Percentiles rank a stretch among this genome's conserved stretches.
Evolutionary conservation across 2,888 invertebrate species (phyloP).

Genomic region (Yponomeuta evonymella): DNA sequence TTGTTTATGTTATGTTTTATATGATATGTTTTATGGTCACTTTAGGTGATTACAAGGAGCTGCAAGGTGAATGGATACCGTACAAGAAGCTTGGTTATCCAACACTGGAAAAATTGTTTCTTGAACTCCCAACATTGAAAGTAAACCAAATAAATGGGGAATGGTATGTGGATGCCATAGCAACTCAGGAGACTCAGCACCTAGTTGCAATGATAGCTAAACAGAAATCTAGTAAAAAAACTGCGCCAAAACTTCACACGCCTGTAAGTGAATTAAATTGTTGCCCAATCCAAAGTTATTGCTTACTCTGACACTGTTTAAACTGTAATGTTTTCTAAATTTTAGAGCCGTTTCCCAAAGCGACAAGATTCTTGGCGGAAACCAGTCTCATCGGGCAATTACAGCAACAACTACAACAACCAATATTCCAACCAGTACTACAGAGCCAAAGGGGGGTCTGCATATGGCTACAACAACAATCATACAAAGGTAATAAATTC

Average conservation of each 20-base stretch:
- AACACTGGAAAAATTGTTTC: constrained; percentile 76
- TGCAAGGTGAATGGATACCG: constrained; percentile 80
- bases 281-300: neutral
- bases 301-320: neutral
- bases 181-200: constrained; percentile 77
- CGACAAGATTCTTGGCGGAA: constrained; percentile 66
- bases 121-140: constrained; percentile 74
- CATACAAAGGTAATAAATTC: neutral
- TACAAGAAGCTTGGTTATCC: constrained; percentile 76
- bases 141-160: constrained; percentile 70
- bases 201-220: constrained; percentile 71
- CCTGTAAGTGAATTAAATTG: constrained; percentile 38
- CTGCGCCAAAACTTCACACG: constrained; percentile 45
- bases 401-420: constrained; percentile 49
- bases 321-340: constrained; percentile 19
- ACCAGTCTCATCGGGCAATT: constrained; percentile 42
- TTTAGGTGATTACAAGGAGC: constrained; percentile 77
- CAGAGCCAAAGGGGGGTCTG: constrained; percentile 43
- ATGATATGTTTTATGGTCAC: constrained; percentile 7
- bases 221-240: constrained; percentile 62
- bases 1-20: too few relatives aligned
- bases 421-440: constrained; percentile 63
- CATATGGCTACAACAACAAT: constrained; percentile 47
- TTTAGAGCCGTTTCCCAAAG: constrained; percentile 63
- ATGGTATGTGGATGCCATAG: constrained; percentile 74